Evolutionary conservation across 1,140 invertebrate species (phyloP), one percentile per base, ranked within the genome.

Genomic region (Caenorhabditis elegans): DNA sequence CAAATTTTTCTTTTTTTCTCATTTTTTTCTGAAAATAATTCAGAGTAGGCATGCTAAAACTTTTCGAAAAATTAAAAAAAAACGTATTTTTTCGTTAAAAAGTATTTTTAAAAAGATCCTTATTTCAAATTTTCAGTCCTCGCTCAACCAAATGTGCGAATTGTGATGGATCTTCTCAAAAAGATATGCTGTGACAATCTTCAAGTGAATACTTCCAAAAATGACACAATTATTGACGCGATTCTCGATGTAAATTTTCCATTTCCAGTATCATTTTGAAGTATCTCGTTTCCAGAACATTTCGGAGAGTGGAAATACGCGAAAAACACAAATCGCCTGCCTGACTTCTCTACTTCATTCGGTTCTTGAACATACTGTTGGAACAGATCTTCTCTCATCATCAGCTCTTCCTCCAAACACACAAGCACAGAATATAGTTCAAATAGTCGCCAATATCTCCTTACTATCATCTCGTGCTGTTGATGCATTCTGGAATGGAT

Each of bases 401-500:
- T 83, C 53, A 2, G 60, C 76, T 39, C 81, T 80, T 75, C 83
- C 77, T 28, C 83, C 82, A 19, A 81, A 76, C 53, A 65, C 46
- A 11, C 80, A 39, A 51, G 10, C 80, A 8, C 80, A 81, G 34
- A 70, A 43, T 46, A n/a, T 81, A 3, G 22, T 78, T 80, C 53
- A 80, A 55, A 65, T 81, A 15, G 80, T 60, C 1, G 78, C 60
- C 15, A 81, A 81, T 28, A 81, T 81, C 19, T 81, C 80, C 11
- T 26, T 70, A 1, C 4, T 65, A 15, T 60, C 31, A 0, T 94
- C 95, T 0, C 92, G 96, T 85, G 93, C 98, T 47, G 96, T 98
- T 3, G 97, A 99, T 89, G 98, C 97, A 91, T 91, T 98, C 55
- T 98, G 97, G 97, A 95, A 97, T 91, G 95, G 95, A 28, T 70